phyloP scores from a whole-genome alignment of 2,888 invertebrate genomes.

The Andrena hattorfiana region DNA sequence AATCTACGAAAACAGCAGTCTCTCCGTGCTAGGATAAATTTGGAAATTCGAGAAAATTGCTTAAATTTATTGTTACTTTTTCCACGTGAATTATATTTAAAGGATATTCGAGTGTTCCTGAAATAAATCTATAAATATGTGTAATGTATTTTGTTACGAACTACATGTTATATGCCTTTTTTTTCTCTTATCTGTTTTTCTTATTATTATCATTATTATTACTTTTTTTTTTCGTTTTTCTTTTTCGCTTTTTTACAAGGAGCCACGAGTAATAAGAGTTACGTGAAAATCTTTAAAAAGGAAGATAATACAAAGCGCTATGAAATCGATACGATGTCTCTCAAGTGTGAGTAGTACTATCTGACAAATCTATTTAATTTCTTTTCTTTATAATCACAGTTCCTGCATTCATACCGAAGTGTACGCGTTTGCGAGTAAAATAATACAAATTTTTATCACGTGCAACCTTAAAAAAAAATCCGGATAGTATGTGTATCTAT shows the following conservation, averaged over 20 bases:
- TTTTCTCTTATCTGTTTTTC: slow-evolving; percentile 12
- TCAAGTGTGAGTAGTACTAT: slow-evolving; percentile 52
- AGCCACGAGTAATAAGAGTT: slow-evolving; percentile 42
- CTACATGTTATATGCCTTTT: slow-evolving; percentile 21
- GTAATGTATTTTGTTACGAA: slow-evolving; percentile 31
- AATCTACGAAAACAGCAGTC: slow-evolving; percentile 61
- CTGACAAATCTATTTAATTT: slow-evolving; percentile 64
- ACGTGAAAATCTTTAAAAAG: slow-evolving; percentile 36
- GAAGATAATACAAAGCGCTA: slow-evolving; percentile 49
- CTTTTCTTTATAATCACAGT: slow-evolving; percentile 65
- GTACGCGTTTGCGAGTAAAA: slow-evolving; percentile 60
- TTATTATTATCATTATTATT: not conserved
- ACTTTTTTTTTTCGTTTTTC: slow-evolving; percentile 19
- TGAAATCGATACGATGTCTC: slow-evolving; percentile 54
- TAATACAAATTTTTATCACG: slow-evolving; percentile 56
- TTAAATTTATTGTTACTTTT: slow-evolving; percentile 26
- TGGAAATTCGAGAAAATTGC: slow-evolving; percentile 30
- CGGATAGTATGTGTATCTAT: slow-evolving; percentile 57
- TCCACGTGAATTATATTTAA: slow-evolving; percentile 21
- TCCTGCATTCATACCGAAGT: slow-evolving; percentile 56
- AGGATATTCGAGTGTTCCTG: slow-evolving; percentile 39
- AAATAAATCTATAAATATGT: slow-evolving; percentile 43
- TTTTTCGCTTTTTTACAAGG: slow-evolving; percentile 28
- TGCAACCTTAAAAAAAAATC: slow-evolving; percentile 54
- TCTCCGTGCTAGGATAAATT: slow-evolving; percentile 50